These are phyloP conservation scores for Alosa sapidissima DNA, from an alignment of 2,797 vertebrate genomes.

Conservation along the genomic window DNA sequence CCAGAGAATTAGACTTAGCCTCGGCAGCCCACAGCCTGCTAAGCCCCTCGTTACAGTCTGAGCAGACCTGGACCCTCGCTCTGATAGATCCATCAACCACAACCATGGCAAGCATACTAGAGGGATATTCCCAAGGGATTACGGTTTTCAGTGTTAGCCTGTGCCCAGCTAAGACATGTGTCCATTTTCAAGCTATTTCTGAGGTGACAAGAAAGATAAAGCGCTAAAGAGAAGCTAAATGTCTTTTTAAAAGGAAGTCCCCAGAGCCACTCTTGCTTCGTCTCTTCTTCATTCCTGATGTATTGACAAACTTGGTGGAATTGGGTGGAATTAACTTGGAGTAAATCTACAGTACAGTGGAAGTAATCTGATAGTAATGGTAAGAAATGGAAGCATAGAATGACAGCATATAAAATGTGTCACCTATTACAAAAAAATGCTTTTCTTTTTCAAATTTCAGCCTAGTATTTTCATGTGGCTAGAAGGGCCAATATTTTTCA, in stretches of 20 bases:
- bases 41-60: background rate
- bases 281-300: background rate
- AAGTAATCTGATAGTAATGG: background rate
- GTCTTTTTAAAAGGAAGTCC: background rate
- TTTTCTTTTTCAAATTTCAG: no score
- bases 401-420: no score
- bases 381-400: background rate
- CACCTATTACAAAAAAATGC: no score
- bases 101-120: background rate
- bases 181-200: background rate
- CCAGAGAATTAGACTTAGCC: background rate
- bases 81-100: constrained; percentile 14
- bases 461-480: no score
- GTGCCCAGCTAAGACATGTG: background rate
- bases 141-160: background rate
- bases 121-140: background rate
- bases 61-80: background rate
- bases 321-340: no score
- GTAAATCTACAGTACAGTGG: no score
- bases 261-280: background rate
- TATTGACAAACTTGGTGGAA: background rate
- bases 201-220: constrained; percentile 18
- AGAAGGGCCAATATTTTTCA: no score
- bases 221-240: background rate
- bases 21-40: background rate